Percentiles rank a stretch among this genome's conserved stretches.
Conservation (phyloP, 2,113 vertebrate species). For the Phainopepla nitens region DNA sequence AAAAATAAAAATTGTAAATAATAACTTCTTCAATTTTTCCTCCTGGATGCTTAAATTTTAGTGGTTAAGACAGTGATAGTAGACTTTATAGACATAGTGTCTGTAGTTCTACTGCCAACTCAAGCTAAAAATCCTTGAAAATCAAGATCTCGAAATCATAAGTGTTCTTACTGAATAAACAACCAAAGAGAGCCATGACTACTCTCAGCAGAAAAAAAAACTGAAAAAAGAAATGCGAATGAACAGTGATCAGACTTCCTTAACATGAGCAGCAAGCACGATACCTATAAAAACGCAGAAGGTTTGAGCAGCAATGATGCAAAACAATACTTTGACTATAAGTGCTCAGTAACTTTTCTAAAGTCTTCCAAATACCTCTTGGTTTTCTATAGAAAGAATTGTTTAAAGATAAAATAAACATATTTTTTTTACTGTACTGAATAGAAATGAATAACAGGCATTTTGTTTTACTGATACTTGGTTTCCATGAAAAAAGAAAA, state of each 20-base stretch:
- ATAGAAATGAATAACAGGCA: not conserved
- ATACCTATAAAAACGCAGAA: not conserved
- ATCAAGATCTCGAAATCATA: not conserved
- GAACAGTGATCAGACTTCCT: not conserved
- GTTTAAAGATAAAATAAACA: not conserved
- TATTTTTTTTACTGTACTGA: not conserved
- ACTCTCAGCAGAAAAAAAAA: not conserved
- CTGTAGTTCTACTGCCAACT: not conserved
- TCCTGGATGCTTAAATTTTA: not conserved
- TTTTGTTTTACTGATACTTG: not conserved
- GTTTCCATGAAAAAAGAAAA: not conserved
- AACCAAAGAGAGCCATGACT: not conserved
- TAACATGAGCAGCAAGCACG: not conserved
- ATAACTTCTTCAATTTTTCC: not conserved
- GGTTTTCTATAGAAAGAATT: not conserved
- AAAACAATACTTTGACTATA: not conserved
- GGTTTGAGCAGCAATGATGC: not conserved
- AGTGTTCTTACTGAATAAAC: not conserved
- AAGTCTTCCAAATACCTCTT: not conserved
- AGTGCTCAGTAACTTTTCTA: not conserved
- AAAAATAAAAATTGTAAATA: not conserved
- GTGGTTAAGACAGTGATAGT: not conserved
- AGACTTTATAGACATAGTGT: not conserved
- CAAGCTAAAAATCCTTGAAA: not conserved
- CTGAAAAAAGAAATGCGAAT: not conserved